phyloP scores from a whole-genome alignment of 1,140 invertebrate species.

The Cepaea nemoralis region DNA sequence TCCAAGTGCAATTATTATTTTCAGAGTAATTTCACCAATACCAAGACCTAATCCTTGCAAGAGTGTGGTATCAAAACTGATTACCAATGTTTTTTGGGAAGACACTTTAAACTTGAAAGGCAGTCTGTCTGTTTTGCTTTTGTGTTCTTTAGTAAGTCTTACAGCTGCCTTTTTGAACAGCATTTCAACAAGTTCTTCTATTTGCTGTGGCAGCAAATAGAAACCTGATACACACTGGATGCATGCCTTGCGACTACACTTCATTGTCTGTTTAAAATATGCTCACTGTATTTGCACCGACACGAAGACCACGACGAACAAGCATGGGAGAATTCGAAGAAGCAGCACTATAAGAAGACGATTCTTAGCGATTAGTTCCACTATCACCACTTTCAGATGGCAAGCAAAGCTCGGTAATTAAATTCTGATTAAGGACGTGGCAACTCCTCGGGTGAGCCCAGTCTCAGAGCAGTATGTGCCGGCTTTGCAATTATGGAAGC shows the following conservation, averaged over 20 bases:
- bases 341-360: background rate
- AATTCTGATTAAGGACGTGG: too few species aligned
- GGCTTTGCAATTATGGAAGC: too few species aligned
- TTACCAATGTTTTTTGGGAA: slow-evolving; percentile 46
- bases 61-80: slow-evolving; percentile 56
- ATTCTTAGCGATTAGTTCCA: background rate
- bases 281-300: background rate
- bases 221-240: slow-evolving; percentile 36
- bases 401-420: background rate
- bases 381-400: background rate
- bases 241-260: slow-evolving; percentile 22
- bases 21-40: slow-evolving; percentile 54
- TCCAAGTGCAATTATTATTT: slow-evolving; percentile 52
- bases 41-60: slow-evolving; percentile 53
- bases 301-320: background rate
- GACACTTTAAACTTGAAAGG: too few species aligned
- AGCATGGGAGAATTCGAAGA: background rate
- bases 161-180: slow-evolving; percentile 53
- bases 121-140: too few species aligned
- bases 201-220: slow-evolving; percentile 50
- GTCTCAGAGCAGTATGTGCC: too few species aligned
- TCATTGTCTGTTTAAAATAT: slow-evolving; percentile 15
- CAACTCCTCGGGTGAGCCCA: too few species aligned
- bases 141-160: slow-evolving; percentile 53
- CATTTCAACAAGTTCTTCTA: slow-evolving; percentile 41